Evolutionary conservation across 1,140 invertebrate genomes (phyloP), one percentile per base, ranked within the genome.

Genomic region (Aphaenogaster ashmeadi): DNA sequence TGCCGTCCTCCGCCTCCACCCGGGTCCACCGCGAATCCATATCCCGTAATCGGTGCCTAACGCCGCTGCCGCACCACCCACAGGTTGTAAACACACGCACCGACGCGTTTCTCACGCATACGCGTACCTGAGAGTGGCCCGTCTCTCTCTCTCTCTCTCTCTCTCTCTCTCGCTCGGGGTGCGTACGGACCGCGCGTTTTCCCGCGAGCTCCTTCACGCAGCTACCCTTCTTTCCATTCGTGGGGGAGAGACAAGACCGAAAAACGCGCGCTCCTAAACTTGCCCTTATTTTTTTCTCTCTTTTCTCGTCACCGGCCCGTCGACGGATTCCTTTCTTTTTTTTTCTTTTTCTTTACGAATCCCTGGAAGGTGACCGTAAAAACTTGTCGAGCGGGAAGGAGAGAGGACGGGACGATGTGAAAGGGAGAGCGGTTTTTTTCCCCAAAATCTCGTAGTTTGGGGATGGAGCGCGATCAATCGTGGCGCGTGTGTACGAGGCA

Each of bases 401-500:
- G 15, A 9, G 9, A 38, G 13, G 38, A 21, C 18, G 9, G 15
- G 52, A 38, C 33, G 8, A 13, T 15, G 8, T 13, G 9, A 47
- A 15, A 36, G 21, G n/a, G 7, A 38, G 36, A 44, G 72, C 4
- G 33, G 66, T 67, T 83, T 78, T 67, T 83, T 78, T 62, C n/a
- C 66, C 6, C 6, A 38, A 84, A 74, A 58, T 60, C 44, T 69
- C 66, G 41, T 38, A 71, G 80, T 72, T 88, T 54, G 67, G 69
- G 54, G 79, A 85, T 80, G 66, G 79, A 60, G 56, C 64, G 72
- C 89, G 92, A 92, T 93, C 92, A 93, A 93, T 93, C 88, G 89
- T 90, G 86, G 54, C 86, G 87, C 89, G 89, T 54, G 60, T 83
- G 50, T 58, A 87, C 83, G 66, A 90, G 50, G 60, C 60, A 87